These are phyloP conservation scores for Dipodomys spectabilis DNA, from an alignment of 2,113 vertebrate species.

Conservation along the genomic window DNA sequence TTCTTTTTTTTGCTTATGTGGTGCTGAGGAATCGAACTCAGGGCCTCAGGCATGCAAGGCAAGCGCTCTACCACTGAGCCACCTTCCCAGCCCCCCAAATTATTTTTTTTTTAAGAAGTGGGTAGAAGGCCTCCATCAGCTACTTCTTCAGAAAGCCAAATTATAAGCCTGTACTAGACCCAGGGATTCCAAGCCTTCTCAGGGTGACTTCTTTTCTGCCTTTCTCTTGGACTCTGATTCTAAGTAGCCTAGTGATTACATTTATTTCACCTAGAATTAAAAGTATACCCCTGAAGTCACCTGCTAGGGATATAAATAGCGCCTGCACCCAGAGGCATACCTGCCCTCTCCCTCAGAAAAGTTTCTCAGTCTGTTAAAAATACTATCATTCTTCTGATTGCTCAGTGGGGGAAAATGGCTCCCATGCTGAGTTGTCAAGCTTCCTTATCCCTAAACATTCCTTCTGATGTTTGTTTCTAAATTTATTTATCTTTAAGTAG, in stretches of 20 bases:
- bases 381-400: neutral
- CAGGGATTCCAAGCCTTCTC: neutral
- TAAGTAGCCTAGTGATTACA: neutral
- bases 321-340: rapidly evolving
- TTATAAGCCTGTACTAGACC: neutral
- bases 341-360: neutral
- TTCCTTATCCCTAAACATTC: neutral
- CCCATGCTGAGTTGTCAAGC: neutral
- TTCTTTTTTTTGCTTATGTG: too few relatives aligned
- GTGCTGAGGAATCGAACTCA: too few relatives aligned
- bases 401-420: neutral
- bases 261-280: neutral
- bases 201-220: too few relatives aligned
- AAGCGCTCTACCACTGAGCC: too few relatives aligned
- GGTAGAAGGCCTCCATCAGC: neutral
- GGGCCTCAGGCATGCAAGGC: too few relatives aligned
- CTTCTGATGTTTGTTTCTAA: neutral
- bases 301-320: neutral
- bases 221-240: neutral
- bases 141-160: neutral
- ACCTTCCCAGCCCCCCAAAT: too few relatives aligned
- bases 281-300: neutral
- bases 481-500: neutral
- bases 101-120: slow-evolving; percentile 33
- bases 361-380: neutral